Conservation (phyloP, 2,797 vertebrate species). For the Neosilurus mollespiculum region DNA sequence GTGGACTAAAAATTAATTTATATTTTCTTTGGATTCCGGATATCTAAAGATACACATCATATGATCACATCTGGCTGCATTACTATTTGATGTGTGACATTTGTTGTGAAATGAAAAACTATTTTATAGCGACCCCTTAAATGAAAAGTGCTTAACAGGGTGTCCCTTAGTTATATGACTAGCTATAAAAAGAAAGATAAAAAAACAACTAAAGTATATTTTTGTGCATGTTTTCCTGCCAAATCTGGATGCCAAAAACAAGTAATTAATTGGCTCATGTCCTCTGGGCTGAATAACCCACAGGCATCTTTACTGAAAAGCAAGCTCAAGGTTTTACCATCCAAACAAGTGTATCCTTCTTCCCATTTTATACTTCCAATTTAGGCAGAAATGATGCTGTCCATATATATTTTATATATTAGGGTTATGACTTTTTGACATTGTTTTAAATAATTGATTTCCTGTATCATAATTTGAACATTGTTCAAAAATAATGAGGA, state of each 20-base stretch:
- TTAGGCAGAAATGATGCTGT: no score
- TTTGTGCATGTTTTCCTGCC: slow-evolving; percentile 12
- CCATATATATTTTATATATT: no score
- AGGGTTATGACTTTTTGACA: no score
- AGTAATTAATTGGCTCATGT: slow-evolving; percentile 44
- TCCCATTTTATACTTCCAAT: background rate
- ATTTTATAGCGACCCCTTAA: slow-evolving; percentile 23
- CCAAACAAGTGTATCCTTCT: slow-evolving; percentile 32
- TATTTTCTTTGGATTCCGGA: slow-evolving; percentile 1
- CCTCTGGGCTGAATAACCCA: slow-evolving; percentile 35
- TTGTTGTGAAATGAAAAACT: slow-evolving; percentile 21
- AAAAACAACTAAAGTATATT: background rate
- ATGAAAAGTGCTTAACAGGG: slow-evolving; percentile 22
- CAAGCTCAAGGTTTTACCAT: slow-evolving; percentile 36
- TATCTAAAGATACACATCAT: background rate
- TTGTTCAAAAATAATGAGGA: no score
- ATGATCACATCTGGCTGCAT: background rate
- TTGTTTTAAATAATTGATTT: no score
- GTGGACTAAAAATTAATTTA: slow-evolving; percentile 4
- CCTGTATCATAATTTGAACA: no score
- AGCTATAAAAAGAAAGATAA: background rate
- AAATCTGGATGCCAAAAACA: slow-evolving; percentile 38
- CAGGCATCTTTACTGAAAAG: slow-evolving; percentile 28
- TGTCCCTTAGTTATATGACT: slow-evolving; percentile 10
- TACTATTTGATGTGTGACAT: slow-evolving; percentile 22